A percentile compares a stretch with the other conserved stretches of the same genome.
These are phyloP conservation scores for Fissipunctia ypsillon DNA, from an alignment of 2,888 invertebrate genomes.

Conservation along the genomic window DNA sequence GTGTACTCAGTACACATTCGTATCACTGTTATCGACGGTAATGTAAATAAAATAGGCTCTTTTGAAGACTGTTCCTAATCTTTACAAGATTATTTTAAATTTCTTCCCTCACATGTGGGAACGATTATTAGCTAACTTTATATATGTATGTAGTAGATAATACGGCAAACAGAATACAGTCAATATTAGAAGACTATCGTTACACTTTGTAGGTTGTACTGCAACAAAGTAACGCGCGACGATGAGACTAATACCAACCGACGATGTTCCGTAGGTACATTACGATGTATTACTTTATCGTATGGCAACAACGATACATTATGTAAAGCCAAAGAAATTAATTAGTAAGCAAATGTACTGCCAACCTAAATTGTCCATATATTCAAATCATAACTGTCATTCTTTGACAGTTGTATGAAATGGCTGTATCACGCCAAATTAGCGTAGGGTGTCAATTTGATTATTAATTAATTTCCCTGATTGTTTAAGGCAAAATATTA, in stretches of 20 bases:
- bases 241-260: not conserved
- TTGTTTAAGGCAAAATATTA: too few relatives aligned
- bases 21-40: conserved; percentile 77
- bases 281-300: too few relatives aligned
- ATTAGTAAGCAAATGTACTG: too few relatives aligned
- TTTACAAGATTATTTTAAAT: conserved; percentile 63
- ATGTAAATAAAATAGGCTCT: conserved; percentile 78
- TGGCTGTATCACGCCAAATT: not conserved
- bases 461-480: not conserved
- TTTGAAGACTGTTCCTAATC: conserved; percentile 69
- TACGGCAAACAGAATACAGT: conserved; percentile 40
- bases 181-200: conserved; percentile 41
- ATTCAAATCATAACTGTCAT: not conserved
- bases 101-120: conserved; percentile 57
- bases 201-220: conserved; percentile 8
- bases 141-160: conserved; percentile 34
- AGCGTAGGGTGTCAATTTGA: not conserved
- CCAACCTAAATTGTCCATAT: not conserved
- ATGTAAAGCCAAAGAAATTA: not conserved
- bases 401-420: not conserved
- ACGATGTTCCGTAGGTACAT: not conserved
- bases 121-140: conserved; percentile 48
- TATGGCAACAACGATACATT: too few relatives aligned
- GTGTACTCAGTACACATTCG: conserved; percentile 66
- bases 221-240: conserved; percentile 29